phyloP scores from a whole-genome alignment of 1,140 invertebrate genomes.

The Drosophila oshimai region DNA sequence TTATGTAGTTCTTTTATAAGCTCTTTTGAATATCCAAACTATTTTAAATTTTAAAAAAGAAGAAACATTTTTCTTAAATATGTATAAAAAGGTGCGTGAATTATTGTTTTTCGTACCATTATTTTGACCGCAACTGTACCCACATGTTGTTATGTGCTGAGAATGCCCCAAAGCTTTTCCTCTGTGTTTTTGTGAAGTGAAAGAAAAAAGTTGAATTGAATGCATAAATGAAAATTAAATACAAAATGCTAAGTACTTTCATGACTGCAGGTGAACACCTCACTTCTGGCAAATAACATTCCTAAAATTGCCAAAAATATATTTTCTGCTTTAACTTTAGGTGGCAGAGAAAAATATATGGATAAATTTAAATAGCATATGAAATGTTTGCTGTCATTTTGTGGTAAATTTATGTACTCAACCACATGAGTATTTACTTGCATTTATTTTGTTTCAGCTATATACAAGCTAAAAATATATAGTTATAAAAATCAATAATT shows the following conservation, averaged over 20 bases:
- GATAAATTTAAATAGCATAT: constrained; percentile 1
- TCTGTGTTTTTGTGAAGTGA: constrained; percentile 4
- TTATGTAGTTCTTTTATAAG: too few relatives aligned
- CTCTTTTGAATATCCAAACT: too few relatives aligned
- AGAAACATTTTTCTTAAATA: too few relatives aligned
- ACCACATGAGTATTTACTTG: constrained; percentile 11
- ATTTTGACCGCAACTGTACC: not conserved
- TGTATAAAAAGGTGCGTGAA: too few relatives aligned
- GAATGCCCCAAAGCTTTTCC: constrained; percentile 1
- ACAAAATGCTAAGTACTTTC: constrained; percentile 74
- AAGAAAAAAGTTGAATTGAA: constrained; percentile 75
- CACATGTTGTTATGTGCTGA: constrained; percentile 2
- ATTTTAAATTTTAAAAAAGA: too few relatives aligned
- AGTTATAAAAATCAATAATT: too few relatives aligned
- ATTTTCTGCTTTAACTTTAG: constrained; percentile 35
- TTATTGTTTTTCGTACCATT: not conserved
- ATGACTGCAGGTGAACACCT: constrained; percentile 31
- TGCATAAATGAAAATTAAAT: constrained; percentile 80
- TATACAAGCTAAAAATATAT: too few relatives aligned
- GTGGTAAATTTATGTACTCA: not conserved
- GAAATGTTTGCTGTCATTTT: not conserved
- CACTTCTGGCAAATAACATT: constrained; percentile 54
- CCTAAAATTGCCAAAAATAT: constrained; percentile 50
- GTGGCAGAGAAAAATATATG: constrained; percentile 8
- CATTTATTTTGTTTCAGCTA: too few relatives aligned